Evolutionary conservation across 2,888 invertebrate genomes (phyloP), one percentile per base, ranked within the genome.

Genomic region (Thyatira batis): DNA sequence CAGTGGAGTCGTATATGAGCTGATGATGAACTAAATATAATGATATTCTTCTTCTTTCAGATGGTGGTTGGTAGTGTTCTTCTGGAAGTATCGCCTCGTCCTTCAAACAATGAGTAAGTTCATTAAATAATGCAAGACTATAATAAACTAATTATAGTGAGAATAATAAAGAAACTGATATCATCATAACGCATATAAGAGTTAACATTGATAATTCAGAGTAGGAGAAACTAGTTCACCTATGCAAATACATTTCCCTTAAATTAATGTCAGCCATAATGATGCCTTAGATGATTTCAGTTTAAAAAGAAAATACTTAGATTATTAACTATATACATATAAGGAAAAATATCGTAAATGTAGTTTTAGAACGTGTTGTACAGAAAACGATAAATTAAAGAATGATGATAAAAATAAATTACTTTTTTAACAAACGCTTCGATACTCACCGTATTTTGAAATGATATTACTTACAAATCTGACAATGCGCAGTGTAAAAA

Each of bases 21-120:
- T 33, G 1, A 33, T 3, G 21, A 50, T 30, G 44, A 23, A 44
- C 30, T 45, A 55, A 53, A 49, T 45, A 52, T 52, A 23, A 54
- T 28, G 28, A 43, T 20, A 52, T 20, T 52, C 52, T 49, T 61
- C 45, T 43, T 2, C 53, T 88, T 89, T 50, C 85, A 89, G 89
- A 50, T 87, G 63, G 67, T 87, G 69, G 45, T 79, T 6, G 67
- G 76, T 2, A 76, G 72, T 55, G 69, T 69, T 27, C 57, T 78
- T 5, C 54, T 79, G 11, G 80, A 82, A 52, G 84, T 79, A 3
- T 71, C 81, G 8, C 73, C 86, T 13, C 73, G 73, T 44, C 87
- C 89, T 11, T 77, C 84, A 56, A 80, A 76, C 54, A 80, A 80
- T 65, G 87, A 87, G 87, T 87, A 76, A 85, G 87, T 77, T 27